Evolutionary conservation across 1,140 invertebrate genomes (phyloP), one percentile per base, ranked within the genome.

Genomic region (Spodoptera litura): DNA sequence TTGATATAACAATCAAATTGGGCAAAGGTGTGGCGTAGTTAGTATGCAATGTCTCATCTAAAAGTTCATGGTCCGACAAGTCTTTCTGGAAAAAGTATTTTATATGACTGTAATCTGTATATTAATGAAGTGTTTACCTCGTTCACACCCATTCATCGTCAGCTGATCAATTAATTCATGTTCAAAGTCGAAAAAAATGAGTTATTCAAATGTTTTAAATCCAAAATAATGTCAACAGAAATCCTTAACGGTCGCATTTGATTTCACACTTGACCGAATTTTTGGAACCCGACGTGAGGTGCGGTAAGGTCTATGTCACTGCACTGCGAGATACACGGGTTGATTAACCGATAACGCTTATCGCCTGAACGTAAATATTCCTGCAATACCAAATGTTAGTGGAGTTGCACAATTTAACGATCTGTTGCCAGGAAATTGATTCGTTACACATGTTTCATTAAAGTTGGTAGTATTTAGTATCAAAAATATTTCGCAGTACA

Each of bases 291-390:
- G 25, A 25, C 51, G 15, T 64, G 81, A 55, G 74, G 59, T 62
- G 75, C 75, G 61, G 75, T 88, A 86, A 88, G 88, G 89, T 88
- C 86, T 89, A 89, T 89, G 89, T 87, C 89, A 87, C 55, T 83
- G 82, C 82, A 85, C 80, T 71, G 52, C 76, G 80, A 86, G 83
- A 86, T 81, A 66, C 77, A 73, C 81, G 85, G 84, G 90, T 91
- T 90, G 84, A 89, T 84, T 86, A 86, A 80, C 89, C 91, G 90
- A 93, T 93, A 92, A 91, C 81, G 75, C 73, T 86, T 88, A 88
- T 88, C 85, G 79, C 79, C 79, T 53, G 77, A 81, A 86, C 77
- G 79, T 87, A 89, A 87, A 87, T 88, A 83, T 85, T 78, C 80
- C 51, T 81, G 72, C 82, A 81, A 83, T 78, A 78, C 77, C 64